Evolutionary conservation across 2,888 invertebrate genomes (phyloP).

Genomic region (Thymelicus sylvestris): DNA sequence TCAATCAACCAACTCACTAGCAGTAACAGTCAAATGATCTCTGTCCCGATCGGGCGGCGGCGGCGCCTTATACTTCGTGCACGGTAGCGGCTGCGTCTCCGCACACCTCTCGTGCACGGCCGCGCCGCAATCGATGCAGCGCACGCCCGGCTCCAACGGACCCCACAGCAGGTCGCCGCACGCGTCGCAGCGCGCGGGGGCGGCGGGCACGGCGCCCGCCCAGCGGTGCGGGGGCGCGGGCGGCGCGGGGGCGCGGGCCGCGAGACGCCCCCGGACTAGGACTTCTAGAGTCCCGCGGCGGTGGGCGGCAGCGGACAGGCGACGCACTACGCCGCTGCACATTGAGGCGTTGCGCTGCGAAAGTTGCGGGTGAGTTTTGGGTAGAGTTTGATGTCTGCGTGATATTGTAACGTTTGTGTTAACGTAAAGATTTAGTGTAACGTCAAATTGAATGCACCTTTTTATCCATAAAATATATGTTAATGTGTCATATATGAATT

Average conservation of each 20-base stretch:
- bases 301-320: slow-evolving; percentile 93
- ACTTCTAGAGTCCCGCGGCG: slow-evolving; percentile 96
- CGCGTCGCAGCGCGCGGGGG: slow-evolving; percentile 96
- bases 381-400: too few species aligned
- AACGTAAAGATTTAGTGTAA: too few species aligned
- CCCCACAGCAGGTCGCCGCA: slow-evolving; percentile 96
- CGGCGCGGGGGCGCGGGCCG: slow-evolving; percentile 86
- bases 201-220: slow-evolving; percentile 91
- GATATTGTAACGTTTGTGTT: too few species aligned
- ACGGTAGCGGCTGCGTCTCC: slow-evolving; percentile 93
- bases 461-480: too few species aligned
- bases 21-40: slow-evolving; percentile 60
- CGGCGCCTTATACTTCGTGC: slow-evolving; percentile 85
- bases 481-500: too few species aligned
- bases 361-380: too few species aligned
- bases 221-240: slow-evolving; percentile 86
- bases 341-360: slow-evolving; percentile 92
- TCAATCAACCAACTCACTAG: slow-evolving; percentile 36
- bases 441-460: too few species aligned
- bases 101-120: slow-evolving; percentile 98
- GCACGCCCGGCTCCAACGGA: slow-evolving; percentile 90
- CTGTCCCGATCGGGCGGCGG: slow-evolving; percentile 68
- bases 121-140: slow-evolving; percentile 96
- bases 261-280: slow-evolving; percentile 93
- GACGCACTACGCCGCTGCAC: slow-evolving; percentile 93